Base-by-base conservation (phyloP, 1,140 invertebrate species). In the Cotesia chilonis region DNA sequence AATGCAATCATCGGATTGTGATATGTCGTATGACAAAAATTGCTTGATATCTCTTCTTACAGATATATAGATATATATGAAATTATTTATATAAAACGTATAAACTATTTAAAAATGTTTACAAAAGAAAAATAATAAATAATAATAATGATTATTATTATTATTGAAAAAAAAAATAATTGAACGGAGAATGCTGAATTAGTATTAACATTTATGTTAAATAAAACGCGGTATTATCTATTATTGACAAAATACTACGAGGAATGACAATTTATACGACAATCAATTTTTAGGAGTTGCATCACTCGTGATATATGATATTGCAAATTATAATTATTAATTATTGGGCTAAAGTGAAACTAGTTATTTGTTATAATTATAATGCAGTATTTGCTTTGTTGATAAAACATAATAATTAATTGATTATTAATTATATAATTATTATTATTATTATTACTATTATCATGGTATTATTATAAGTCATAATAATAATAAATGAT, bases 381-480 rank as follows among this genome's bases (percentile, higher is more conserved):
- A 55, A 55, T 20, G 73, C 70, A 74, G 67, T 74, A 71, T 71
- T 74, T 74, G 59, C 73, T 74, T 74, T 71, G 73, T 74, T 74
- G 7, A 47, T 10, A 10, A 47, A 47, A 47, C 41, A 47, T 47
- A 10, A 3, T 47, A 47, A 47, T 47, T 47, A 47, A 47, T 47
- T 47, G 6, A 47, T 47, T 6, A 69, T 57, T 20, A 5, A 36
- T 57, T 20, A 60, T 7, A 37, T 60, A 60, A 47, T 60, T 38
- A 69, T 47, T 47, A 47, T 47, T 47, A 47, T 47, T 47, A 47
- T 47, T 47, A 47, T 28, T 28, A 28, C 3, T 28, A 28, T 2
- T 28, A 28, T 28, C 3, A 28, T 28, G 0, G 3, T 28, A 3
- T 2, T 28, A 28, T 28, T 28, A 28, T 28, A 1, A 28, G 1